Evolutionary conservation across 1,140 invertebrate species (phyloP), one percentile per base, ranked within the genome.

Genomic region (Goniozus legneri): DNA sequence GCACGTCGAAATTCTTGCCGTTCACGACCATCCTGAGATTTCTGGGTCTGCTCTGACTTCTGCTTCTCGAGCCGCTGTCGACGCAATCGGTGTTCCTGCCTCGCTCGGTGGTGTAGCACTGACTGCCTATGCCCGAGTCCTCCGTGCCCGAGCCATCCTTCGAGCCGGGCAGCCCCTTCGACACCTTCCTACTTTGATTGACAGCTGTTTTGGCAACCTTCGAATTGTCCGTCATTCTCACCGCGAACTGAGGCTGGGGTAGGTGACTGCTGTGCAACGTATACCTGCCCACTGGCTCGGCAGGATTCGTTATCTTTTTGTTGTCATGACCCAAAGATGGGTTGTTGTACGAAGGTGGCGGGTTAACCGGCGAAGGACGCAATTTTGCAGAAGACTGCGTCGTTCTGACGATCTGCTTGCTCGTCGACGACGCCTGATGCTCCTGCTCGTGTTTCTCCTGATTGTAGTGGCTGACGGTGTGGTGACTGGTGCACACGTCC

Each of bases 161-260:
- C 0, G 76, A 79, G 42, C 69, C 65, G 7, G 62, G 47, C 0
- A 62, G 64, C 0, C 60, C 58, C 24, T 65, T 64, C 0, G 73
- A 69, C 3, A 74, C 69, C 46, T 76, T 80, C 16, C 75, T 72
- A 19, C 71, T 80, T 37, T 79, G 82, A 51, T 86, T 86, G 0
- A 77, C 81, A 3, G 78, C 81, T 49, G 88, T 88, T 71, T 91
- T 91, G 20, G 85, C 84, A 8, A 77, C 78, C 69, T 88, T 89
- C 2, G 71, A 64, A 44, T 71, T 74, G 43, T 88, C 86, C 20
- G 80, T 80, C 31, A 82, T 71, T 19, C 73, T 71, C 13, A 87
- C 78, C 0, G 87, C 84, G 50, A 81, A 85, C 60, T 89, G 85
- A 0, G 86, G 87, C 37, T 79, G 67, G 0, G 87, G 87, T 36